A percentile compares a stretch with the other conserved stretches of the same genome.
These are phyloP conservation scores for Araneus ventricosus DNA, from an alignment of 1,140 invertebrate species.

Conservation along the genomic window DNA sequence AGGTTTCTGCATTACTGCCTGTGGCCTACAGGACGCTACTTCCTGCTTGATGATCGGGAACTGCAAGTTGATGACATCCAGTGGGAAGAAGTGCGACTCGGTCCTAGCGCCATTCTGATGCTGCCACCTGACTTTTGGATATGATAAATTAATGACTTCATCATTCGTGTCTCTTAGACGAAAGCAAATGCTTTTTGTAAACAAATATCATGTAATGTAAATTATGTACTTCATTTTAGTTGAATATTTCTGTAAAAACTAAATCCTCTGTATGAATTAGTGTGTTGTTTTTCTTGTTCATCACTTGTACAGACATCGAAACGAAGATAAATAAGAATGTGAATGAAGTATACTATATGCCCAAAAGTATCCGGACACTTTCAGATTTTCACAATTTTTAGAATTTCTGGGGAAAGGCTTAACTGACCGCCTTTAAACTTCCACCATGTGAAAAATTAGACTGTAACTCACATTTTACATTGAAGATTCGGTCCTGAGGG, in stretches of 20 bases:
- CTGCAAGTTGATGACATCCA: slow-evolving; percentile 36
- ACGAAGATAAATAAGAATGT: too few species aligned
- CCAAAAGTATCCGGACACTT: too few species aligned
- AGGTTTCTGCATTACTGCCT: slow-evolving; percentile 75
- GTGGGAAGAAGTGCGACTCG: slow-evolving; percentile 65
- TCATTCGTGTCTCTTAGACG: neutral
- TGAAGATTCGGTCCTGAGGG: too few species aligned
- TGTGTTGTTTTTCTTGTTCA: neutral
- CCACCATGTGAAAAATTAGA: too few species aligned
- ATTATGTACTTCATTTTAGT: neutral
- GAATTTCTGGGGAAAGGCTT: too few species aligned
- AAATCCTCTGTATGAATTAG: neutral
- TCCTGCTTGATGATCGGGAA: slow-evolving; percentile 6
- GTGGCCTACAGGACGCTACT: slow-evolving; percentile 68
- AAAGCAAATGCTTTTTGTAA: neutral
- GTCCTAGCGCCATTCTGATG: slow-evolving; percentile 65
- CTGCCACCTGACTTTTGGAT: slow-evolving; percentile 71
- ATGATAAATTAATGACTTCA: neutral
- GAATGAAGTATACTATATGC: too few species aligned
- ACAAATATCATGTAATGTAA: neutral
- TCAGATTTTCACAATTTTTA: too few species aligned
- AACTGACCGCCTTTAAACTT: too few species aligned
- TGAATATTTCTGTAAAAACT: neutral
- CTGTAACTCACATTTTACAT: too few species aligned
- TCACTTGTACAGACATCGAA: too few species aligned